Base-by-base conservation (phyloP, 2,113 vertebrate genomes). In the Erinaceus europaeus region DNA sequence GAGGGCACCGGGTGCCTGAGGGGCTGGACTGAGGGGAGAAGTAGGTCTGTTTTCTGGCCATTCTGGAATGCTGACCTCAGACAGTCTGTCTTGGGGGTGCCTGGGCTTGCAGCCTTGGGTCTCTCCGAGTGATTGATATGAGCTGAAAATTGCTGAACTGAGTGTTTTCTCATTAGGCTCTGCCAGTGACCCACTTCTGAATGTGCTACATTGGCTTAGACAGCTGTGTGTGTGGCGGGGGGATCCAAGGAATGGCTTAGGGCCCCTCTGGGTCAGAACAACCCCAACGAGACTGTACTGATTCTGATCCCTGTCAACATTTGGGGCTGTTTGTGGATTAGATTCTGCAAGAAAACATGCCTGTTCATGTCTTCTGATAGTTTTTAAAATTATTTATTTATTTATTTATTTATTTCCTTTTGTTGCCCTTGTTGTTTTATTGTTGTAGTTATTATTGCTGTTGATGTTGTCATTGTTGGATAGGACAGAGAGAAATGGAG, bases 11-110 rank as follows among this genome's bases (percentile, higher is more conserved):
- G 52, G 29, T 38, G 48, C 86, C 79, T 83, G 78, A 76, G 85
- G 75, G 90, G 88, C 75, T 61, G 20, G 72, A 69, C 32, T 76
- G 62, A 93, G 87, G 85, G 88, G 85, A 94, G 79, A 83, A 88
- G 36, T 89, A 92, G 78, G 53, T 29, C 10, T 85, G 73, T 79
- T 94, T 91, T 82, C 72, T 91, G 78, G 91, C 73, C 65, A 42
- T 74, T 78, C 87, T 79, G 85, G 44, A 81, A 42, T 78, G 32
- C 93, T 90, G 82, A 91, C 55, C 62, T 87, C 78, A 25, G 82
- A 78, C 65, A 64, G 44, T 20, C 21, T 18, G 11, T 83, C 42
- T 76, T 36, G 17, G 59, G 69, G 71, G 53, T 64, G 36, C 34
- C 52, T 57, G 40, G 48, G 27, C 74, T 61, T 64, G 90, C 57